Conservation (phyloP, 2,888 invertebrate genomes). For the Galerucella pusilla region DNA sequence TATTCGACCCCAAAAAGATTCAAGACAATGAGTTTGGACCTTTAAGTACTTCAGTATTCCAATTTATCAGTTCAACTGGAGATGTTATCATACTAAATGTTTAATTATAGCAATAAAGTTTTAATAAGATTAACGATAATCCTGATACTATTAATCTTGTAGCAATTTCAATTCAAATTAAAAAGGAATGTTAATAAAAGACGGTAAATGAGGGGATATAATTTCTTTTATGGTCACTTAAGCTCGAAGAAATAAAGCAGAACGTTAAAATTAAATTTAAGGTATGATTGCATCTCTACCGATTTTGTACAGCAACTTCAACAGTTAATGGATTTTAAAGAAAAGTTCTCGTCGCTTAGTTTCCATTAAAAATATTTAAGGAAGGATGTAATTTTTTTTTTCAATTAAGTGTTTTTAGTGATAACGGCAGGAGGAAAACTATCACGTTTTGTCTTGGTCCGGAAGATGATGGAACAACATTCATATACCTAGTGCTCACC, state of each 20-base stretch:
- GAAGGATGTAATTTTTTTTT: too few relatives aligned
- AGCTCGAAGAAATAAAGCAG: constrained; percentile 26
- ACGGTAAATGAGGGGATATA: constrained; percentile 13
- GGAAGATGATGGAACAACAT: too few relatives aligned
- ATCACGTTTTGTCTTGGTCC: too few relatives aligned
- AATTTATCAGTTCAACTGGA: not conserved
- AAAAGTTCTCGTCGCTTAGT: not conserved
- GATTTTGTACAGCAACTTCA: not conserved
- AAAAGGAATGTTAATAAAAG: constrained; percentile 12
- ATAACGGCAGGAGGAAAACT: too few relatives aligned
- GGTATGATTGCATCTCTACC: constrained; percentile 5
- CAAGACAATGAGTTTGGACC: too few relatives aligned
- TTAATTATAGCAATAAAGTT: constrained; percentile 8
- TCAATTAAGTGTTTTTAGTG: too few relatives aligned
- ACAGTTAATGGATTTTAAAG: not conserved
- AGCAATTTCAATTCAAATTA: not conserved
- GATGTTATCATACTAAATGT: not conserved
- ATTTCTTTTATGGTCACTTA: constrained; percentile 32
- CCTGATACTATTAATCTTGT: constrained; percentile 11
- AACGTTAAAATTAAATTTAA: constrained; percentile 2
- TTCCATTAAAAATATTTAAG: not conserved
- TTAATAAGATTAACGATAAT: constrained; percentile 8
- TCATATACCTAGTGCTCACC: too few relatives aligned
- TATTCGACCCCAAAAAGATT: too few relatives aligned
- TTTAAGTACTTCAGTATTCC: too few relatives aligned